phyloP scores from a whole-genome alignment of 2,888 invertebrate species.

The Mechanitis messenoides region DNA sequence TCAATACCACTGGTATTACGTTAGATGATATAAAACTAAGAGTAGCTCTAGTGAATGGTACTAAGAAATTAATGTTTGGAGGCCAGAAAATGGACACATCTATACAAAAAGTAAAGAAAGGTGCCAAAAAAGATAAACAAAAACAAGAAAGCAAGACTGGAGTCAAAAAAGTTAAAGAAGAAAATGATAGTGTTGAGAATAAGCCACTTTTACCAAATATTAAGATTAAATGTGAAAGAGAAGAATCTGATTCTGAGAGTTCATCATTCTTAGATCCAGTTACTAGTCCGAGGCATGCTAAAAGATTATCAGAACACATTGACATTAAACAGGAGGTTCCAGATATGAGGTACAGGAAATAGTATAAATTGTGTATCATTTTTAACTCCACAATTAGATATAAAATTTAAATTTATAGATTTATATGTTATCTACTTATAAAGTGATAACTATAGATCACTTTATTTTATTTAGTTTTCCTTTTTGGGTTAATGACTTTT shows the following conservation, averaged over 20 bases:
- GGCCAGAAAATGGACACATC: constrained; percentile 54
- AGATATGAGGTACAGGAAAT: constrained; percentile 55
- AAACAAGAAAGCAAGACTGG: constrained; percentile 43
- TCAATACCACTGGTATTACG: constrained; percentile 85
- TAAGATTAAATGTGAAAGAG: constrained; percentile 64
- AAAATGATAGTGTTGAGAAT: constrained; percentile 49
- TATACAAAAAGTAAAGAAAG: constrained; percentile 52
- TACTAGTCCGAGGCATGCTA: constrained; percentile 61
- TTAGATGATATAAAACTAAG: constrained; percentile 78
- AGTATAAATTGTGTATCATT: too few relatives aligned
- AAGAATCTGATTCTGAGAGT: constrained; percentile 70
- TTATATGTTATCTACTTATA: too few relatives aligned
- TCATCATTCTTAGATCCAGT: constrained; percentile 66
- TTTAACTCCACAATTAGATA: too few relatives aligned
- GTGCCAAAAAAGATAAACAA: constrained; percentile 56
- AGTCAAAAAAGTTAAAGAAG: constrained; percentile 56
- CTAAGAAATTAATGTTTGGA: constrained; percentile 69
- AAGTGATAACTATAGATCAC: too few relatives aligned
- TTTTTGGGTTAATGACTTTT: too few relatives aligned
- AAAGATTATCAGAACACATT: constrained; percentile 50
- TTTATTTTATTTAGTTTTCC: too few relatives aligned
- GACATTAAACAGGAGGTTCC: constrained; percentile 61
- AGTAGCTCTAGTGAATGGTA: constrained; percentile 52
- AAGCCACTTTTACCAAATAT: constrained; percentile 62
- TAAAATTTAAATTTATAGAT: too few relatives aligned